phyloP scores from a whole-genome alignment of 2,888 invertebrate species.

The Sympetrum striolatum region DNA sequence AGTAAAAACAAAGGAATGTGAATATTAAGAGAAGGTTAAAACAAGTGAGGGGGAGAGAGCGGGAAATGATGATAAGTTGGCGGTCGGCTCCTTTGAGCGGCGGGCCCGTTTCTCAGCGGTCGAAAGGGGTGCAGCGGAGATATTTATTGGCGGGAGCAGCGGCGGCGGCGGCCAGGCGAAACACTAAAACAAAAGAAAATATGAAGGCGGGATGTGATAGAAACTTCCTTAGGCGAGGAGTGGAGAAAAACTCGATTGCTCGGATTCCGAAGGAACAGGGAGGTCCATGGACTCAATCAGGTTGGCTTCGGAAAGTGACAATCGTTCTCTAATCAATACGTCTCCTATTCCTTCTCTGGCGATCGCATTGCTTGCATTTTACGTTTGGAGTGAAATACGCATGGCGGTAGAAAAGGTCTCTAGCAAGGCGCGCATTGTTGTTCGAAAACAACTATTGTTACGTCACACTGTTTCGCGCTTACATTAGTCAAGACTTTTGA shows the following conservation, averaged over 20 bases:
- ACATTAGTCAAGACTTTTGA: too few relatives aligned
- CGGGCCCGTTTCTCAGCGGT: slow-evolving; percentile 6
- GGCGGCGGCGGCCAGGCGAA: slow-evolving; percentile 23
- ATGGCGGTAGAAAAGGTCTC: too few relatives aligned
- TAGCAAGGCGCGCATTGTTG: too few relatives aligned
- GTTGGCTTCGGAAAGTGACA: too few relatives aligned
- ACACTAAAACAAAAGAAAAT: slow-evolving; percentile 43
- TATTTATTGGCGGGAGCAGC: slow-evolving; percentile 24
- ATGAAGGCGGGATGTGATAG: slow-evolving; percentile 20
- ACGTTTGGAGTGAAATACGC: too few relatives aligned
- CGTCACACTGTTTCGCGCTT: too few relatives aligned
- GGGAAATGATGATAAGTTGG: slow-evolving; percentile 40
- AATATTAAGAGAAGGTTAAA: slow-evolving; percentile 23
- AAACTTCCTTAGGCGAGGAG: background rate
- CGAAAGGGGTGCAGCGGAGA: background rate
- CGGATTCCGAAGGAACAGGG: background rate
- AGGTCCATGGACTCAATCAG: too few relatives aligned
- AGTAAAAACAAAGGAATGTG: slow-evolving; percentile 21
- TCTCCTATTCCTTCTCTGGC: too few relatives aligned
- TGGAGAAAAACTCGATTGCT: background rate
- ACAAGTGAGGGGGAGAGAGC: background rate
- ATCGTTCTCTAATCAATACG: too few relatives aligned
- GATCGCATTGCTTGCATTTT: too few relatives aligned
- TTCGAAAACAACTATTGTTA: too few relatives aligned
- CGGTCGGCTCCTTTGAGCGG: slow-evolving; percentile 21